Percentiles rank a stretch among this genome's conserved stretches.
Evolutionary conservation across 2,113 vertebrate genomes (phyloP).

Genomic region (Crotalus horridus): DNA sequence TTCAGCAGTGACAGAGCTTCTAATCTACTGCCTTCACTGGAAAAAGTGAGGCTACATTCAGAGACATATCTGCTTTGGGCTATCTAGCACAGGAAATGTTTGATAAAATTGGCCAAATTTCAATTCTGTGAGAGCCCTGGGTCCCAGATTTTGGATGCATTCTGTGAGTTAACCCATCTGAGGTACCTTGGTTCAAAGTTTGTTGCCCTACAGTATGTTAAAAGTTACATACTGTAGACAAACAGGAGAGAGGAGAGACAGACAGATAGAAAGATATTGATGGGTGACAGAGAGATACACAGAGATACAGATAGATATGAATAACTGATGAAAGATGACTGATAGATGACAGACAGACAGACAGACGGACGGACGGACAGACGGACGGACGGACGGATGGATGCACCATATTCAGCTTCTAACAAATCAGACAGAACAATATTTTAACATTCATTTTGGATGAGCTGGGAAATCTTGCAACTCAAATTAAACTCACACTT

Average conservation of each 20-base stretch:
- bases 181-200: neutral
- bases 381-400: too few species aligned
- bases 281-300: neutral
- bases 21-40: neutral
- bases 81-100: neutral
- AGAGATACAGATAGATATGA: too few species aligned
- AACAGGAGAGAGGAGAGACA: neutral
- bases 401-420: neutral
- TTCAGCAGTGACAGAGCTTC: neutral
- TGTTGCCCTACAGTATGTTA: neutral
- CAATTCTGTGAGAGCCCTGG: neutral
- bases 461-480: too few species aligned
- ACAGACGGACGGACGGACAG: too few species aligned
- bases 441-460: neutral
- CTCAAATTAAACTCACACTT: slow-evolving; percentile 60
- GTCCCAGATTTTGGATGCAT: neutral
- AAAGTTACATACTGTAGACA: neutral
- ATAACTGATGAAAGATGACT: too few species aligned
- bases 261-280: neutral
- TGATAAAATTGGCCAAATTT: neutral
- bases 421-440: neutral
- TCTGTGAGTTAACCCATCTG: neutral
- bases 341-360: too few species aligned
- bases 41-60: neutral
- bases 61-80: neutral